Evolutionary conservation across 1,140 invertebrate species (phyloP), one percentile per base, ranked within the genome.

Genomic region (Cecropterus lyciades): DNA sequence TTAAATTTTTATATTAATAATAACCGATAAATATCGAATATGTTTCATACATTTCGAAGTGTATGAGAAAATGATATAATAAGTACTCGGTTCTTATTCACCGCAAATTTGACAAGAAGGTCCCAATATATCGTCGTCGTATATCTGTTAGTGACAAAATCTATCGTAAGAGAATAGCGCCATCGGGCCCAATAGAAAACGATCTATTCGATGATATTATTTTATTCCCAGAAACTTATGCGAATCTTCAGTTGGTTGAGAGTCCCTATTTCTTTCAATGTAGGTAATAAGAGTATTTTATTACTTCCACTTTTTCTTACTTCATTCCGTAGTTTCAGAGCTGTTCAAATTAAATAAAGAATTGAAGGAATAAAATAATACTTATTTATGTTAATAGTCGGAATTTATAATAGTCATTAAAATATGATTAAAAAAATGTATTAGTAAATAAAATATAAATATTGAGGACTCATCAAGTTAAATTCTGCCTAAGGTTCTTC

Each of bases 131-230:
- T n/a, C 14, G 30, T 37, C 51, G 37, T 53, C 30, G 30, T 53
- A 53, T 37, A 53, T 53, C 30, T 53, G 51, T 53, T 53, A 53
- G 30, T 13, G 51, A 53, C 51, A 53, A 53, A 53, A 53, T 53
- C 30, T 53, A 53, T 53, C 51, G 51, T 24, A 15, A 37, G 14
- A 53, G 51, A 53, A 53, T 52, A 33, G 49, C 33, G 27, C 49
- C 49, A 52, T 33, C 27, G 49, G 27, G 49, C 11, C 20, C 49
- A 52, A 52, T 52, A 52, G 49, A 52, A 52, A 33, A 52, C 49
- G 49, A 52, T 52, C 49, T 33, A 52, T 52, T 52, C 49, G 17
- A 33, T 33, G 49, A 52, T 52, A 52, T 52, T 52, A 52, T 52
- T 52, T 52, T 52, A 52, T 52, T 33, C 49, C 4, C 27, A 9